phyloP scores from a whole-genome alignment of 2,113 vertebrate genomes.

The Bothrops jararaca region DNA sequence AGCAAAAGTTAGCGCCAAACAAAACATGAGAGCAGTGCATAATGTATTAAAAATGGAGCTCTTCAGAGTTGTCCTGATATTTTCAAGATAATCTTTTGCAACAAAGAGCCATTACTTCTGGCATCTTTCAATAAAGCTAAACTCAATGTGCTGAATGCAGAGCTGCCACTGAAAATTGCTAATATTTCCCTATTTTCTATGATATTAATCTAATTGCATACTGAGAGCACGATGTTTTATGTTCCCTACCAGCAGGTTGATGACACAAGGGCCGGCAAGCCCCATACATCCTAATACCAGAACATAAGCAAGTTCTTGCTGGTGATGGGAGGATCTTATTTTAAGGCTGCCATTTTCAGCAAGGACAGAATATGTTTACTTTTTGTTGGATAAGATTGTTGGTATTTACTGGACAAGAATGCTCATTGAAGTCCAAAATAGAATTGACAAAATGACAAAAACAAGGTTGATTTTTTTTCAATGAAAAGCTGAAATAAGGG shows the following conservation, averaged over 20 bases:
- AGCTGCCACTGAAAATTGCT: background rate
- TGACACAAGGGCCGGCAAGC: background rate
- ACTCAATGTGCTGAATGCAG: background rate
- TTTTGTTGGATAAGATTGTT: background rate
- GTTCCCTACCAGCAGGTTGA: background rate
- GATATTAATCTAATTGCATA: background rate
- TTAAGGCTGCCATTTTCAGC: background rate
- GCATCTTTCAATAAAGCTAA: background rate
- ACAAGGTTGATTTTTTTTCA: background rate
- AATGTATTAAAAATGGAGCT: constrained; percentile 45
- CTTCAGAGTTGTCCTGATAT: constrained; percentile 25
- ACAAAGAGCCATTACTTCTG: background rate
- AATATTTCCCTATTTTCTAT: background rate
- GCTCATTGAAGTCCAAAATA: background rate
- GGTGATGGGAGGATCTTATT: background rate
- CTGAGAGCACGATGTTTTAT: background rate
- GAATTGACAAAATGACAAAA: background rate
- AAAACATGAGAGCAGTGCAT: constrained; percentile 51
- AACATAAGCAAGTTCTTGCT: background rate
- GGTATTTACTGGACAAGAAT: background rate
- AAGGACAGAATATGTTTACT: background rate
- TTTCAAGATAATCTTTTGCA: background rate
- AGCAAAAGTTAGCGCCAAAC: constrained; percentile 57
- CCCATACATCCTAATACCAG: background rate
- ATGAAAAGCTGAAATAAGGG: background rate